phyloP scores from a whole-genome alignment of 1,140 invertebrate species.

The Grapholita molesta region DNA sequence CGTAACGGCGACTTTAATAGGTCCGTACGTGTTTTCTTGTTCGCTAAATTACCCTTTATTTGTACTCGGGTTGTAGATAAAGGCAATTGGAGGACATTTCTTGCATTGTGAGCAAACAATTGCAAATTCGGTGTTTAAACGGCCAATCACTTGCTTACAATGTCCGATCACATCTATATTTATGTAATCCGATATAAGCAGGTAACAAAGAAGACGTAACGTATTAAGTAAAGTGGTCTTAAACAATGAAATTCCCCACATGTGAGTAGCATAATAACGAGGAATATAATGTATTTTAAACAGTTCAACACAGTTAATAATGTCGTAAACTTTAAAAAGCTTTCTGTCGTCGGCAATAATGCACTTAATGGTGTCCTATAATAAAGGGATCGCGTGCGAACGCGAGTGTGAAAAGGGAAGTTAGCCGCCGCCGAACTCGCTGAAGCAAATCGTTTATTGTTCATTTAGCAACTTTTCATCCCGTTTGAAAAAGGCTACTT shows the following conservation, averaged over 20 bases:
- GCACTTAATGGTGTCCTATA: slow-evolving; percentile 18
- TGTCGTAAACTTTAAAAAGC: slow-evolving; percentile 20
- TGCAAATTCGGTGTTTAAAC: neutral
- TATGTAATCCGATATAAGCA: neutral
- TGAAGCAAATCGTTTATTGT: neutral
- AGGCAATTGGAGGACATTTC: slow-evolving; percentile 10
- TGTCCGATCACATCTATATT: neutral
- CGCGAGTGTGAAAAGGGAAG: slow-evolving; percentile 17
- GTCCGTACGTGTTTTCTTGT: slow-evolving; percentile 29
- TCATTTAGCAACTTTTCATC: slow-evolving; percentile 7
- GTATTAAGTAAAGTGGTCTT: neutral
- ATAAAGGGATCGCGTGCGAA: slow-evolving; percentile 8
- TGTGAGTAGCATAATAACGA: neutral
- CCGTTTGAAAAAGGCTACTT: neutral
- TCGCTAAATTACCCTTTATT: slow-evolving; percentile 30
- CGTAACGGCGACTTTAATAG: slow-evolving; percentile 34
- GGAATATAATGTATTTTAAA: slow-evolving; percentile 4
- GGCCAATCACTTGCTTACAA: neutral
- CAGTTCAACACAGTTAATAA: slow-evolving; percentile 20
- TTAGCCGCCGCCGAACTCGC: neutral
- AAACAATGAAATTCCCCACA: neutral
- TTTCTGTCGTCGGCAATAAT: slow-evolving; percentile 21
- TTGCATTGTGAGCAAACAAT: slow-evolving; percentile 10
- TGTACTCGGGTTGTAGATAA: slow-evolving; percentile 15
- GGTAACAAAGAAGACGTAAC: neutral